A percentile compares a stretch with the other conserved stretches of the same genome.
phyloP scores from a whole-genome alignment of 2,797 vertebrate species.

The Ispidina picta region DNA sequence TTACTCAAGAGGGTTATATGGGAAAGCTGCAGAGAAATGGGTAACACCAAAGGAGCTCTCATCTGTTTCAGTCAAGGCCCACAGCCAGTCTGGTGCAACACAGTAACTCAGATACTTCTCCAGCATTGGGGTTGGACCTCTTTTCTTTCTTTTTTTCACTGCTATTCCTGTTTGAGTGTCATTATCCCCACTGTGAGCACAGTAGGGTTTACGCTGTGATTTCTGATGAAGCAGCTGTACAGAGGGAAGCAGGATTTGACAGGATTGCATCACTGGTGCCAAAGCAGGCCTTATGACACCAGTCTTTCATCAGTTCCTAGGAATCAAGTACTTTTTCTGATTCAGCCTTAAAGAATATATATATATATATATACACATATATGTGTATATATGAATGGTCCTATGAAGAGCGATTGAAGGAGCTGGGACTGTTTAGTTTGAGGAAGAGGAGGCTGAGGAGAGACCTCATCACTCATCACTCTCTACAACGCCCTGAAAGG shows the following conservation, averaged over 20 bases:
- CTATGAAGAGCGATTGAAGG: neutral
- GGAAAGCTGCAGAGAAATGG: neutral
- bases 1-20: neutral
- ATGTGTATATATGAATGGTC: too few relatives aligned
- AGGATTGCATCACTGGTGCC: neutral
- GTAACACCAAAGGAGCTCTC: neutral
- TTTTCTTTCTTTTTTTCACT: neutral
- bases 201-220: neutral
- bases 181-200: neutral
- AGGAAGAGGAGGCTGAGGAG: too few relatives aligned
- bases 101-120: neutral
- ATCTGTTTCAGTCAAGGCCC: neutral
- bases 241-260: neutral
- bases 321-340: neutral
- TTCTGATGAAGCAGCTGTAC: neutral
- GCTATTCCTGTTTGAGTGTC: neutral
- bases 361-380: too few relatives aligned
- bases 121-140: neutral
- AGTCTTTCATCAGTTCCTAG: neutral
- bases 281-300: neutral
- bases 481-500: too few relatives aligned
- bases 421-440: too few relatives aligned
- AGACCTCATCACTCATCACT: too few relatives aligned
- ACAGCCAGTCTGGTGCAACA: neutral
- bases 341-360: neutral